Percentiles rank a stretch among this genome's conserved stretches.
These are phyloP conservation scores for Micropoecilia bifurca DNA, from an alignment of 2,797 vertebrate genomes.

Conservation along the genomic window DNA sequence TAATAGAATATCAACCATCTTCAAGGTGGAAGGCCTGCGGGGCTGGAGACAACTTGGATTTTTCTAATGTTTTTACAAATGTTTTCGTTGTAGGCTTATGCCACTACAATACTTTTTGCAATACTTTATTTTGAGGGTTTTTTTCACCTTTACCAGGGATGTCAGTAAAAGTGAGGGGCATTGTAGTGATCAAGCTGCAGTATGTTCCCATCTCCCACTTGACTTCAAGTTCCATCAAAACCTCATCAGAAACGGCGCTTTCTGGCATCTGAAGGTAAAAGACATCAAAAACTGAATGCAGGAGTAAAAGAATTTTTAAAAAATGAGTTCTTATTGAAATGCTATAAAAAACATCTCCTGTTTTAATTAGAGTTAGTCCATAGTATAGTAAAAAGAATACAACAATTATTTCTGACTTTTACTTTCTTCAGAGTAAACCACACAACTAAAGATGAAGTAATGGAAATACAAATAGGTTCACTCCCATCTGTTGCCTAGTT, in stretches of 20 bases:
- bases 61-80: not conserved
- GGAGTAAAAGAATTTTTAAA: not conserved
- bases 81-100: not conserved
- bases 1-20: not conserved
- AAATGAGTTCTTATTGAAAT: not conserved
- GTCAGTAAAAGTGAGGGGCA: not conserved
- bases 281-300: not conserved
- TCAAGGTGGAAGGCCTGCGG: not conserved
- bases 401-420: not conserved
- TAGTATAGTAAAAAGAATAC: not conserved
- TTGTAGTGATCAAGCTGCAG: not conserved
- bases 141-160: not conserved
- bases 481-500: constrained; percentile 5
- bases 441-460: not conserved
- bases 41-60: not conserved
- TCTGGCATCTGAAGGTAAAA: not conserved
- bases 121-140: not conserved
- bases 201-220: not conserved
- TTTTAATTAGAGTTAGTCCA: not conserved
- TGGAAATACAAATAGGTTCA: constrained; percentile 12
- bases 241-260: not conserved
- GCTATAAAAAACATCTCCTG: not conserved
- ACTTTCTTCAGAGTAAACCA: not conserved
- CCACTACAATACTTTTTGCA: not conserved
- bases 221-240: not conserved